Conservation (phyloP, 2,113 vertebrate genomes). For the Parus major region DNA sequence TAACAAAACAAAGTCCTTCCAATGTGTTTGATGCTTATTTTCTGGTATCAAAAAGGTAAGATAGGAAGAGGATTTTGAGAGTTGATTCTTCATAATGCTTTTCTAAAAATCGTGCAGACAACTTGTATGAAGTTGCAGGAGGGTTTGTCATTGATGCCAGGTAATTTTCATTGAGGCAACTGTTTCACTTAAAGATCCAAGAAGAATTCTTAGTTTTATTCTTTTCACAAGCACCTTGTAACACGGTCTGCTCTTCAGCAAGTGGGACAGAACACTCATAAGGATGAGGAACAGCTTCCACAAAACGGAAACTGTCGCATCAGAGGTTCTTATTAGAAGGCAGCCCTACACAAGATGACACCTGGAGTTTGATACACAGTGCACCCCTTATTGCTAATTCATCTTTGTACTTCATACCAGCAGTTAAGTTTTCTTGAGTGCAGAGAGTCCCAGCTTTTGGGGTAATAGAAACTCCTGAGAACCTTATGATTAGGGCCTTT, state of each 20-base stretch:
- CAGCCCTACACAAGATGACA: not conserved
- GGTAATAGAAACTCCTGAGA: not conserved
- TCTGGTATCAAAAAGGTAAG: not conserved
- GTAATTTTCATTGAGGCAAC: not conserved
- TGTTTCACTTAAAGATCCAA: not conserved
- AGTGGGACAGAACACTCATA: not conserved
- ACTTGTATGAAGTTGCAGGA: not conserved
- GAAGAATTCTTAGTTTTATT: not conserved
- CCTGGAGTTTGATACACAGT: not conserved
- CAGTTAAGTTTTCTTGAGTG: not conserved
- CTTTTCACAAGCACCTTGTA: not conserved
- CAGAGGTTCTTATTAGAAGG: not conserved
- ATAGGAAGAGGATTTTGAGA: not conserved
- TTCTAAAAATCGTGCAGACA: not conserved
- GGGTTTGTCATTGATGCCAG: not conserved
- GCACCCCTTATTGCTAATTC: not conserved
- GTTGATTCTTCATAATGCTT: not conserved
- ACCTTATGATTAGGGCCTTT: not conserved
- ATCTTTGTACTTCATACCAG: not conserved
- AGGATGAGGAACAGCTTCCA: not conserved
- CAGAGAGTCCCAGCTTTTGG: not conserved
- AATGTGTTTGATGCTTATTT: not conserved
- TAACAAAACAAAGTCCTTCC: not conserved
- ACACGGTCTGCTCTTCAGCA: not conserved
- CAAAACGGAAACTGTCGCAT: not conserved